phyloP scores from a whole-genome alignment of 2,888 invertebrate genomes.

The Sesia apiformis region DNA sequence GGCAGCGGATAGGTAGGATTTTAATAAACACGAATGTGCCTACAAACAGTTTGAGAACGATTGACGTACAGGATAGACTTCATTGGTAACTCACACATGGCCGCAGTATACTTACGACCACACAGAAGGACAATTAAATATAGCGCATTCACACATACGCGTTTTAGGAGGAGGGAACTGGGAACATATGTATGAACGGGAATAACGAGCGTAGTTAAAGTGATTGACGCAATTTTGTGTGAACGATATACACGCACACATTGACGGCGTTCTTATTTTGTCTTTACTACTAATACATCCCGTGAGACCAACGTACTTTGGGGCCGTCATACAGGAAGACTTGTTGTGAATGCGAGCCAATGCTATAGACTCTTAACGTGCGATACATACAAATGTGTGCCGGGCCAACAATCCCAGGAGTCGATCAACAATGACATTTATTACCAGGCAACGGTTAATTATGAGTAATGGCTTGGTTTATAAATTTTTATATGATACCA shows the following conservation, averaged over 20 bases:
- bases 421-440: slow-evolving; percentile 22
- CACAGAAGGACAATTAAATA: slow-evolving; percentile 57
- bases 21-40: too few relatives aligned
- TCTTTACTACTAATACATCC: slow-evolving; percentile 62
- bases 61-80: slow-evolving; percentile 53
- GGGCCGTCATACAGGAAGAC: slow-evolving; percentile 42
- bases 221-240: slow-evolving; percentile 62
- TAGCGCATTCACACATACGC: slow-evolving; percentile 52
- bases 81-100: slow-evolving; percentile 69
- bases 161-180: slow-evolving; percentile 16
- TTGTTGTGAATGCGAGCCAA: slow-evolving; percentile 54
- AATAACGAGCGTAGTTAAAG: slow-evolving; percentile 48
- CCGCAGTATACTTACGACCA: slow-evolving; percentile 46
- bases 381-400: not conserved
- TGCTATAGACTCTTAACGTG: slow-evolving; percentile 9
- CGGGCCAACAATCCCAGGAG: not conserved
- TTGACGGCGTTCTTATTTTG: slow-evolving; percentile 47
- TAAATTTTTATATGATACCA: too few relatives aligned
- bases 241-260: slow-evolving; percentile 47
- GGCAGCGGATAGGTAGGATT: too few relatives aligned
- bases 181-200: slow-evolving; percentile 50
- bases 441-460: slow-evolving; percentile 2
- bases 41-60: slow-evolving; percentile 43
- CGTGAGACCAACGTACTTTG: slow-evolving; percentile 61
- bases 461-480: too few relatives aligned